Evolutionary conservation across 2,888 invertebrate genomes (phyloP), one percentile per base, ranked within the genome.

Genomic region (Oscheius sp.): DNA sequence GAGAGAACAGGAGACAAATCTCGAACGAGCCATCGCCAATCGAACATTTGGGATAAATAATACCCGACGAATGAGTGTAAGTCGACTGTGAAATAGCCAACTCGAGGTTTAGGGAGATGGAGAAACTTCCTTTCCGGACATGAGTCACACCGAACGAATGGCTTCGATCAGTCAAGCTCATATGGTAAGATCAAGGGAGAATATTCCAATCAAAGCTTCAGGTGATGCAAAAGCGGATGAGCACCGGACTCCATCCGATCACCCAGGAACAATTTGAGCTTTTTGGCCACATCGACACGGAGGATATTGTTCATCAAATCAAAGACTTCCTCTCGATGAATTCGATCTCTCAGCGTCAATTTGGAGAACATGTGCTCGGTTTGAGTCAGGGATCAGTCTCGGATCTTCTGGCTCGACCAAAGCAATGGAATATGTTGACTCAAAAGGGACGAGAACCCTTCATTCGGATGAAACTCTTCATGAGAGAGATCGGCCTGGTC

Each of bases 401-500:
- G 53, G 98, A 98, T 88, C 90, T 98, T 46, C 89, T 98, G 75
- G 97, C 97, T 27, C 89, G 98, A 63, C 98, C 98, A 37, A 98
- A 98, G 87, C 95, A 96, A 0, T 98, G 97, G 98, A 94, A 95
- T 87, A 96, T 96, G 95, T 90, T 98, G 58, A 98, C 98, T 15
- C 94, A 82, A 34, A 96, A 96, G 88, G 85, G 85, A 1, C 90
- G 96, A 29, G 96, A 96, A 87, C 96, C 96, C 0, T 96, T 96
- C 89, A 96, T 96, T 75, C 90, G 96, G 72, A 96, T 96, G 96
- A 94, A 95, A 88, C 94, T 96, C 92, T 96, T 96, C 89, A 89
- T 96, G 74, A 78, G 82, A 27, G 84, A 85, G n/a, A 74, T 81
- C 15, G 67, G 67, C 27, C 23, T 53, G 8, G 52, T 65, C 0